Evolutionary conservation across 2,888 invertebrate species (phyloP), one percentile per base, ranked within the genome.

Genomic region (Drosophila phalerata): DNA sequence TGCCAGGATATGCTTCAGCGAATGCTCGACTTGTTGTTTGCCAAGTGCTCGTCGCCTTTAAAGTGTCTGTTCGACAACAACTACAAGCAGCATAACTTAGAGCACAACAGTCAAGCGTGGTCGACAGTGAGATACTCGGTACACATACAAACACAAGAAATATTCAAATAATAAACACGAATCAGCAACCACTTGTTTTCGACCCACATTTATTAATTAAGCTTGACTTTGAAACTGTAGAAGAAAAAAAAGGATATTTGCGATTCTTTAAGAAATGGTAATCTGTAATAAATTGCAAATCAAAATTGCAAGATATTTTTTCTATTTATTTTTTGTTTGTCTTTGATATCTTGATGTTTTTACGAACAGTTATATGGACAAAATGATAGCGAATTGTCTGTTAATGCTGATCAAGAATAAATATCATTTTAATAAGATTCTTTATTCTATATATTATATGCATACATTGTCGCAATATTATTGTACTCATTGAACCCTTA

Each of bases 1-100:
- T 43, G 47, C 2, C 53, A 34, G 49, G 15, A 38, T 30, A n/a
- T 19, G 43, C 56, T 25, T 53, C 30, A 60, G 38, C 19, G 6
- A 9, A 38, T 34, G 40, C 30, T 55, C 51, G 15, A 65, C 55
- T 51, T 53, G 43, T 56, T 55, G 58, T 40, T 60, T 37, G 61
- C 60, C 67, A 58, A 68, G 53, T 51, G 45, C 70, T 40, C 42
- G 42, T 47, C 60, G 62, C 51, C 53, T 38, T 19, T 22, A 25
- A 56, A 56, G 58, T 60, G 60, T 43, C 60, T 40, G 40, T 25
- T 63, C 40, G 64, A 52, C 49, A 49, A 15, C 32, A 64, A 17
- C 22, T 32, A 37, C 22, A 22, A 25, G 11, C 17, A 8, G 47
- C 6, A 2, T 17, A 19, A 42, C 13, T 5, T 2, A 19, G 6